Evolutionary conservation across 2,888 invertebrate genomes (phyloP).

Genomic region (Abrostola triplasia): DNA sequence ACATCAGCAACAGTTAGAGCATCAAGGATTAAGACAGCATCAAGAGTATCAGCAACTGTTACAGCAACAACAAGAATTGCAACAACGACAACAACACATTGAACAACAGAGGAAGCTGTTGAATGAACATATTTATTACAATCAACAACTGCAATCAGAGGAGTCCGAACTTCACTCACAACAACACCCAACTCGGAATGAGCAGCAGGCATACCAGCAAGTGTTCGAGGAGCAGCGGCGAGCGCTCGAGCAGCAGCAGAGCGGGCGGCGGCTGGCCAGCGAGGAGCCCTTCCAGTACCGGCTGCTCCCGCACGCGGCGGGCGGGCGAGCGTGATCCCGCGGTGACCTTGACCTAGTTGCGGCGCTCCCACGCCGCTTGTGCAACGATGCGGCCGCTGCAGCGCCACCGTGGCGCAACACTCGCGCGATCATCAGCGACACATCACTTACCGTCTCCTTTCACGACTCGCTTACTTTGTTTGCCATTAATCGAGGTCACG

Average conservation of each 20-base stretch:
- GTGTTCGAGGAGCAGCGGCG: slow-evolving; percentile 49
- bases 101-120: slow-evolving; percentile 46
- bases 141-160: slow-evolving; percentile 39
- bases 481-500: slow-evolving; percentile 29
- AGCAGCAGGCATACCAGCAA: slow-evolving; percentile 38
- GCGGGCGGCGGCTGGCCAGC: slow-evolving; percentile 37
- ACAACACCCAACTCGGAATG: slow-evolving; percentile 39
- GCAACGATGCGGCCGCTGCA: slow-evolving; percentile 63
- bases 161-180: slow-evolving; percentile 16
- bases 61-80: slow-evolving; percentile 48
- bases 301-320: slow-evolving; percentile 61
- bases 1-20: slow-evolving; percentile 42
- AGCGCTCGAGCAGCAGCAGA: slow-evolving; percentile 30
- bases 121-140: slow-evolving; percentile 47
- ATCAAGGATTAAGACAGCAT: slow-evolving; percentile 36
- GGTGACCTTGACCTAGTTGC: slow-evolving; percentile 84
- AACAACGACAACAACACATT: slow-evolving; percentile 58
- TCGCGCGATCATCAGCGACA: slow-evolving; percentile 15
- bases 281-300: slow-evolving; percentile 66
- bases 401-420: slow-evolving; percentile 46
- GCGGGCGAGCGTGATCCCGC: slow-evolving; percentile 58
- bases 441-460: slow-evolving; percentile 46
- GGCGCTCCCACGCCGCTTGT: slow-evolving; percentile 62
- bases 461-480: slow-evolving; percentile 17
- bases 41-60: slow-evolving; percentile 52